Base-by-base conservation (phyloP, 2,113 vertebrate genomes). In the Alectura lathami region DNA sequence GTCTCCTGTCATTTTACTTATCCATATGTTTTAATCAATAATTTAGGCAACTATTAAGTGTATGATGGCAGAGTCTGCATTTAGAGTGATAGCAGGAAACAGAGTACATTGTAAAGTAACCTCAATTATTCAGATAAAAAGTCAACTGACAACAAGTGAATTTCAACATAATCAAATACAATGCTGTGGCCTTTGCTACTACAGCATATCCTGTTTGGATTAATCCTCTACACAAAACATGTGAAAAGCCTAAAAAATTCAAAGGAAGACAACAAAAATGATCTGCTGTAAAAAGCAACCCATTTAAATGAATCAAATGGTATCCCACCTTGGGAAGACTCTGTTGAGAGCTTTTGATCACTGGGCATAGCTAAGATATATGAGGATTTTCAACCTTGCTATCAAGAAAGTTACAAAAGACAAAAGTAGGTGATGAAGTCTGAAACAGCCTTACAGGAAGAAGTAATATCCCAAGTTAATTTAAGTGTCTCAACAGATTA, bases 71-170 rank as follows among this genome's bases (percentile, higher is more conserved):
- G 53, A 15, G 15, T 57, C 34, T 66, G 11, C 21, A 45, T 36
- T 74, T 57, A 54, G 16, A 83, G 47, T 13, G 14, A 27, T 24
- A 81, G 40, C 67, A 80, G 45, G 83, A 83, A 92, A 80, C 2
- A 15, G 12, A 88, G 18, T 23, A 64, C 20, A 60, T 29, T 48
- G 47, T 26, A 85, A 34, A 81, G 18, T 66, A 51, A 86, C 42
- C 45, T 54, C 40, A 88, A 80, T 66, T 80, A 86, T 64, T 83
- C n/a, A 81, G 45, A 21, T 83, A 74, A 86, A 93, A 93, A n/a
- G 27, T 9, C 30, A 45, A 92, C 80, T 2, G 14, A 40, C 36
- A 90, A 63, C 26, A 83, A 67, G 32, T 59, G 54, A 89, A 86
- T 86, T 81, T 86, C 67, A 62, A 47, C 48, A 81, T 23, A 0